These are phyloP conservation scores for Phallusia fumigata DNA, from an alignment of 23 tunicate genomes.

Conservation along the genomic window DNA sequence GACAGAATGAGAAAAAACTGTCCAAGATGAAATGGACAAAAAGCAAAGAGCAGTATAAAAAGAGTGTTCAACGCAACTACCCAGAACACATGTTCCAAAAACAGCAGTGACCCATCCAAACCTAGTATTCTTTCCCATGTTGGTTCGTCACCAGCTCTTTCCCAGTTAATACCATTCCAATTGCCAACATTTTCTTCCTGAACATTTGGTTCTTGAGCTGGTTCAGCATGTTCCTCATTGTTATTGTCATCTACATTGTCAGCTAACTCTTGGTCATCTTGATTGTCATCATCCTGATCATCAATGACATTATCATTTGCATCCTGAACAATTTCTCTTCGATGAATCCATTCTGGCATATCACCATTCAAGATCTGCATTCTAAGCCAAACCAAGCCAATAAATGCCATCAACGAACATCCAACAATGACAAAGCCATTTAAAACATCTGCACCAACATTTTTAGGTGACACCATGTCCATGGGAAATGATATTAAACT, in stretches of 20 bases:
- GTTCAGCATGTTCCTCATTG: conserved; percentile 10
- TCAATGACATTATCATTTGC: conserved; percentile 26
- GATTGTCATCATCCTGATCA: conserved; percentile 15
- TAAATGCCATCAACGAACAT: conserved; percentile 71
- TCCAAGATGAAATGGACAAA: conserved; percentile 93
- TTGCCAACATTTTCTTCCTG: conserved; percentile 27
- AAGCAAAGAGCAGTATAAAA: conserved; percentile 80
- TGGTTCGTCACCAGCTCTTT: conserved; percentile 66
- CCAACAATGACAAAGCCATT: conserved; percentile 73
- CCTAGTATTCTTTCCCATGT: conserved; percentile 90
- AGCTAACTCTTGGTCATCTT: conserved; percentile 1
- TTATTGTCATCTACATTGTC: conserved; percentile 29
- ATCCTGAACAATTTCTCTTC: conserved; percentile 18
- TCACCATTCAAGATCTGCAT: conserved; percentile 85
- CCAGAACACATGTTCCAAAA: conserved; percentile 90
- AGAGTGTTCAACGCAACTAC: conserved; percentile 83
- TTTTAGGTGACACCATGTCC: conserved; percentile 65
- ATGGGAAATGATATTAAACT: conserved; percentile 53
- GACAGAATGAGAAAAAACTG: conserved; percentile 46
- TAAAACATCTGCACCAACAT: conserved; percentile 57
- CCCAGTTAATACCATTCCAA: conserved; percentile 77
- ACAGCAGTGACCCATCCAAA: conserved; percentile 86
- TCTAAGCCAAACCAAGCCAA: conserved; percentile 67
- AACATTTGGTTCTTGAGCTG: conserved; percentile 1
- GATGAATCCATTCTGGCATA: conserved; percentile 62